A percentile compares a stretch with the other conserved stretches of the same genome.
Conservation (phyloP, 2,113 vertebrate species). For the Alouatta palliata region DNA sequence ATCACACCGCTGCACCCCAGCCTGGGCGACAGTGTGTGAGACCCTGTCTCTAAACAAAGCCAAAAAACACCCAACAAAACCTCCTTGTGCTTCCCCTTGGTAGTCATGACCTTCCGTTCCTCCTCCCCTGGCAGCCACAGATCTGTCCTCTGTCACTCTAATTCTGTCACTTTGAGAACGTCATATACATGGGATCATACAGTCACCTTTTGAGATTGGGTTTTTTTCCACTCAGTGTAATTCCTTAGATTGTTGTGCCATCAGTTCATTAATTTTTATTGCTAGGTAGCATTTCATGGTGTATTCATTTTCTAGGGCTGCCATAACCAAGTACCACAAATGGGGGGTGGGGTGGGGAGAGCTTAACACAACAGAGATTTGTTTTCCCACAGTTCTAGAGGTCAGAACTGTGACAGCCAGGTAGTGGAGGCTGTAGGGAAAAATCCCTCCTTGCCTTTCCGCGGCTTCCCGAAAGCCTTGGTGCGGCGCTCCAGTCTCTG, state of each 20-base stretch:
- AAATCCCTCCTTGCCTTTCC: background rate
- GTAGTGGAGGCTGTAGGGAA: background rate
- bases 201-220: background rate
- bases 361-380: background rate
- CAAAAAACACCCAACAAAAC: background rate
- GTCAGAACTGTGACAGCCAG: background rate
- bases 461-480: background rate
- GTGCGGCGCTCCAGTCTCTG: background rate
- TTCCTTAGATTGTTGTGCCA: too few species aligned
- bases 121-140: background rate
- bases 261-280: too few species aligned
- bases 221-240: background rate
- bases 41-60: too few species aligned
- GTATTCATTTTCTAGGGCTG: background rate
- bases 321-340: background rate
- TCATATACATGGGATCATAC: background rate
- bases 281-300: background rate
- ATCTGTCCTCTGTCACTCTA: background rate
- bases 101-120: background rate
- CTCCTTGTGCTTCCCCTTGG: too few species aligned
- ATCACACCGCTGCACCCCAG: too few species aligned
- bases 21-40: too few species aligned
- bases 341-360: fast-evolving
- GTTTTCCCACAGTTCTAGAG: background rate
- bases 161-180: constrained; percentile 26